Evolutionary conservation across 2,797 vertebrate species (phyloP).

Genomic region (Novumbra hubbsi): DNA sequence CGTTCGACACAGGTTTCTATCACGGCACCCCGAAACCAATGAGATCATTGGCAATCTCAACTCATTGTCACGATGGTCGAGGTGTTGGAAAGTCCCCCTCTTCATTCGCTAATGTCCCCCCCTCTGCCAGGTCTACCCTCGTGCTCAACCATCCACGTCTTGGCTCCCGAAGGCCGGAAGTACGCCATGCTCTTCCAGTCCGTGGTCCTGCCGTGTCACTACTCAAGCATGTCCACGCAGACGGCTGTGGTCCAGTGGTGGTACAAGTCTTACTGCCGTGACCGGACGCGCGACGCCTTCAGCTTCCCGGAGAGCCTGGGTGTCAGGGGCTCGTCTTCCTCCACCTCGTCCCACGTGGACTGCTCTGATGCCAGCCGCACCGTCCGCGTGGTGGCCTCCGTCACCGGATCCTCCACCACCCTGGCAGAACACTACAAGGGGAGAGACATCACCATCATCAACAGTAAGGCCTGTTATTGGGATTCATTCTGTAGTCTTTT

Average conservation of each 20-base stretch:
- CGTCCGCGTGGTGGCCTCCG: constrained; percentile 88
- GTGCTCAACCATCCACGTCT: constrained; percentile 69
- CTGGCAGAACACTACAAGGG: constrained; percentile 94
- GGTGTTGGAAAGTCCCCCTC: no score
- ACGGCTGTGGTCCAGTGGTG: constrained; percentile 92
- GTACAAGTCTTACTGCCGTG: constrained; percentile 96
- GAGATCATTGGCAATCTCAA: no score
- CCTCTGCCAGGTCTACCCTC: neutral
- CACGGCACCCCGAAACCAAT: no score
- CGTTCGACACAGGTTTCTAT: no score
- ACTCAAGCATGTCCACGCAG: constrained; percentile 86
- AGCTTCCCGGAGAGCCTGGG: constrained; percentile 66
- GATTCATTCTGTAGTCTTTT: neutral
- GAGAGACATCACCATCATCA: constrained; percentile 89
- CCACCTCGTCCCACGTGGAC: constrained; percentile 79
- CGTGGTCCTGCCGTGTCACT: constrained; percentile 88
- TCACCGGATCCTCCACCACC: constrained; percentile 85
- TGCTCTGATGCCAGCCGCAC: constrained; percentile 92
- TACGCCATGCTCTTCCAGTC: constrained; percentile 94
- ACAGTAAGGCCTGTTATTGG: constrained; percentile 74
- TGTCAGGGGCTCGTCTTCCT: constrained; percentile 78
- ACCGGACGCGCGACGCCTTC: constrained; percentile 87
- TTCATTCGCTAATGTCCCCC: no score
- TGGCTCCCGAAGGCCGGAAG: constrained; percentile 84
- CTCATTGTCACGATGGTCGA: no score